A percentile compares a stretch with the other conserved stretches of the same genome.
Conservation (phyloP, 2,113 vertebrate species). For the Sceloporus tristichus region DNA sequence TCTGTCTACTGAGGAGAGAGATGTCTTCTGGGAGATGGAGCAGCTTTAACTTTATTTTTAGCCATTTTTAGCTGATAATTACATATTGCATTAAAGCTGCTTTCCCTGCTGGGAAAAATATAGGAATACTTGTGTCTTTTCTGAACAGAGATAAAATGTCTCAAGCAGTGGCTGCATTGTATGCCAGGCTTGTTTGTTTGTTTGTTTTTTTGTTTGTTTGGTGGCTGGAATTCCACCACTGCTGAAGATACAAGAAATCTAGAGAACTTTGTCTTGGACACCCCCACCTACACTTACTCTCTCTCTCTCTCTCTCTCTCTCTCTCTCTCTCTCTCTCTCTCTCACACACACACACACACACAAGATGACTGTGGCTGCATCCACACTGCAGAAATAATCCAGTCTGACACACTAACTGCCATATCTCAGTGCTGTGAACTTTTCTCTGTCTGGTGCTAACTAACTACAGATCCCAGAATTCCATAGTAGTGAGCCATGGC, state of each 20-base stretch:
- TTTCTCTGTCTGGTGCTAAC: no score
- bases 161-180: background rate
- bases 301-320: no score
- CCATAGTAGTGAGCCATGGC: no score
- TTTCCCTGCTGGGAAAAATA: background rate
- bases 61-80: background rate
- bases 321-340: no score
- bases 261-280: background rate
- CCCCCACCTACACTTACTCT: no score
- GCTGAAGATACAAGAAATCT: background rate
- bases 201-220: no score
- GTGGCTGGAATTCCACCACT: background rate
- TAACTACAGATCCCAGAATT: no score
- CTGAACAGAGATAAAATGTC: background rate
- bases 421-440: no score
- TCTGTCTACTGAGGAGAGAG: background rate
- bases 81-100: background rate
- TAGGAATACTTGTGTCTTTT: background rate
- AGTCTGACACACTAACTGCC: no score
- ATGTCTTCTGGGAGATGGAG: background rate
- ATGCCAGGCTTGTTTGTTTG: background rate
- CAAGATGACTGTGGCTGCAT: no score
- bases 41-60: background rate
- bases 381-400: no score
- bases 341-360: no score